phyloP scores from a whole-genome alignment of 2,888 invertebrate genomes.

The Cylloceria caligata region DNA sequence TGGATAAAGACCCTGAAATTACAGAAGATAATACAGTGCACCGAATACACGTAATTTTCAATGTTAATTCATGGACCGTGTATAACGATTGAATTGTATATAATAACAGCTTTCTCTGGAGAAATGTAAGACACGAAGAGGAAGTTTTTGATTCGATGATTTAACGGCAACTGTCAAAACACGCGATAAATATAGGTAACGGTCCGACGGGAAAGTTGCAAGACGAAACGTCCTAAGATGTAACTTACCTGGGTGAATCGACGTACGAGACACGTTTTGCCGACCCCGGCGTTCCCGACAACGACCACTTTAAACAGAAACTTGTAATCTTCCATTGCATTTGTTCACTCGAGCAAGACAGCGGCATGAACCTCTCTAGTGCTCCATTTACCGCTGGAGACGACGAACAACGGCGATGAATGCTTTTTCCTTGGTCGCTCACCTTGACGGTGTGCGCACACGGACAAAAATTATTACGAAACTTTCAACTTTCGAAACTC shows the following conservation, averaged over 20 bases:
- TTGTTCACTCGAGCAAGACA: slow-evolving; percentile 58
- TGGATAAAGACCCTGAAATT: slow-evolving; percentile 94
- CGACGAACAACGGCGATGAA: slow-evolving; percentile 20
- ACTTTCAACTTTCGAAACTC: slow-evolving; percentile 17
- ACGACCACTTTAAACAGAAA: slow-evolving; percentile 99
- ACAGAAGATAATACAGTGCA: neutral
- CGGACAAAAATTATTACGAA: slow-evolving; percentile 12
- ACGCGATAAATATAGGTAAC: neutral
- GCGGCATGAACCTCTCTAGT: slow-evolving; percentile 31
- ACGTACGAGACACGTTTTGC: slow-evolving; percentile 98
- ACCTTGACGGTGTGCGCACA: slow-evolving; percentile 68
- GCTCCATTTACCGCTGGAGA: slow-evolving; percentile 56
- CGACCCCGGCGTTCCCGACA: slow-evolving; percentile 99
- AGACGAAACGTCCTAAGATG: neutral
- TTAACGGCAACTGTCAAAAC: slow-evolving; percentile 1
- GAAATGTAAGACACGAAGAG: neutral
- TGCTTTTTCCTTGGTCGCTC: slow-evolving; percentile 66
- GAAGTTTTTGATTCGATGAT: neutral
- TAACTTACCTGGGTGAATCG: slow-evolving; percentile 94
- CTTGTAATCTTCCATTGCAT: slow-evolving; percentile 98
- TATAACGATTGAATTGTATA: neutral
- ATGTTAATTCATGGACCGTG: neutral
- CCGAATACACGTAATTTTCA: neutral
- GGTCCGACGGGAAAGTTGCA: neutral
- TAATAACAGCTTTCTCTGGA: neutral